These are phyloP conservation scores for Pseudolaguvia tuberculata DNA, from an alignment of 2,113 vertebrate genomes.

Conservation along the genomic window DNA sequence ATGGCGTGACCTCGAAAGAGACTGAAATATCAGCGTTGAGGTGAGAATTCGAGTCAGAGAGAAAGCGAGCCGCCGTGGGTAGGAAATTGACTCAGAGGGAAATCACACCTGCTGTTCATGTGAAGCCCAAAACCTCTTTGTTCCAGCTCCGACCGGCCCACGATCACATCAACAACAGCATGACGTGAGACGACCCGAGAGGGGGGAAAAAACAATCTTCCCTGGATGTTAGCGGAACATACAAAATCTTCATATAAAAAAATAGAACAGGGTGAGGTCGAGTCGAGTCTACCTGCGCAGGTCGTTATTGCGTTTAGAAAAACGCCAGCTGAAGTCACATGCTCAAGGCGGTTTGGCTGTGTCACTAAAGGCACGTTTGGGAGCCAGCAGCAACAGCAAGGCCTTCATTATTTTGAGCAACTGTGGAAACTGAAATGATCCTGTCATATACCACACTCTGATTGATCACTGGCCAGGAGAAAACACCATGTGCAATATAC, in stretches of 20 bases:
- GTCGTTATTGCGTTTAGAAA: conserved; percentile 17
- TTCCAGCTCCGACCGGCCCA: conserved; percentile 45
- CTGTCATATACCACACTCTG: conserved; percentile 40
- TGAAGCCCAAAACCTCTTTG: conserved; percentile 51
- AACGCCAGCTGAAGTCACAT: conserved; percentile 7
- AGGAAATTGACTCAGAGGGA: conserved; percentile 50
- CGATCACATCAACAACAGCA: conserved; percentile 49
- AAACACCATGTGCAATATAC: conserved; percentile 21
- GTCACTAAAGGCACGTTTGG: conserved; percentile 45
- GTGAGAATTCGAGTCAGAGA: conserved; percentile 43
- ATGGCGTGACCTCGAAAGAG: conserved; percentile 47
- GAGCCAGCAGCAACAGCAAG: conserved; percentile 35
- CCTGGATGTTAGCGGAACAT: conserved; percentile 21
- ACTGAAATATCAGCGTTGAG: conserved; percentile 46
- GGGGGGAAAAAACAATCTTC: conserved; percentile 2
- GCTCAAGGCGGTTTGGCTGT: conserved; percentile 30
- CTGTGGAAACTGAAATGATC: conserved; percentile 38
- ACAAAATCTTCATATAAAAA: conserved; percentile 36
- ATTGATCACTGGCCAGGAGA: conserved; percentile 33
- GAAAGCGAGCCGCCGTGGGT: conserved; percentile 42
- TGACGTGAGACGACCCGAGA: conserved; percentile 9
- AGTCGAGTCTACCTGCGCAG: conserved; percentile 23
- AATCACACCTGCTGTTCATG: conserved; percentile 51
- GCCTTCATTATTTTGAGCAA: conserved; percentile 45
- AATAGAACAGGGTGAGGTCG: background rate